Base-by-base conservation (phyloP, 2,797 vertebrate species). In the Platalea minor region DNA sequence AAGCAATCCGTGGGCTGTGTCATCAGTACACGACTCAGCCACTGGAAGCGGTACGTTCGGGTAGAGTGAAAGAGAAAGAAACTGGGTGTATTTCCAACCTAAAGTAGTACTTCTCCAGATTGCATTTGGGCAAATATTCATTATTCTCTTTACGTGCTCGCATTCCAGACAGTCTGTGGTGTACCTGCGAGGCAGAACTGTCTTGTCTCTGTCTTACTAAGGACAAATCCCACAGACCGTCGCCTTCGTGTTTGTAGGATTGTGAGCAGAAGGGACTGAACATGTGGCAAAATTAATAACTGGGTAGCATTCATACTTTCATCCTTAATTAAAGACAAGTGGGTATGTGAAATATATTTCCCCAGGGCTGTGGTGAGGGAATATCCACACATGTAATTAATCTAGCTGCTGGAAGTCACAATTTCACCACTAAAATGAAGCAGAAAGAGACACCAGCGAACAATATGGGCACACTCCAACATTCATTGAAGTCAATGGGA, bases 321-420 rank as follows among this genome's bases (percentile, higher is more conserved):
- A 81, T 91, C 59, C 50, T 87, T 96, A 92, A 91, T 96, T 96
- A 96, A 95, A 86, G 88, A 87, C 89, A 93, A 95, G 70, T 73
- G 54, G 25, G 43, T 93, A 57, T 84, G 41, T 95, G 84, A 95
- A 93, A 96, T 88, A 19, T 85, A 86, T 96, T 95, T 95, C 56
- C 61, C 82, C 10, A 75, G 75, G 72, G 64, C 45, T 84, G n/a
- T 77, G 60, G 57, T 77, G 56, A 80, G 77, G 48, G 60, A 69
- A 79, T 93, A 88, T 78, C 79, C 79, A 88, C 90, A 95, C 17
- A 54, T 93, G 91, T 78, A 77, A 95, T 94, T 92, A 96, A 93
- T 96, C 61, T 92, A 80, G 54, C 84, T 95, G 89, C 92, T 94
- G 78, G 82, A 95, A 95, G 68, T 92, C 86, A 76, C 64, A 82